Evolutionary conservation across 2,888 invertebrate species (phyloP).

Genomic region (Pterobdella sp.): DNA sequence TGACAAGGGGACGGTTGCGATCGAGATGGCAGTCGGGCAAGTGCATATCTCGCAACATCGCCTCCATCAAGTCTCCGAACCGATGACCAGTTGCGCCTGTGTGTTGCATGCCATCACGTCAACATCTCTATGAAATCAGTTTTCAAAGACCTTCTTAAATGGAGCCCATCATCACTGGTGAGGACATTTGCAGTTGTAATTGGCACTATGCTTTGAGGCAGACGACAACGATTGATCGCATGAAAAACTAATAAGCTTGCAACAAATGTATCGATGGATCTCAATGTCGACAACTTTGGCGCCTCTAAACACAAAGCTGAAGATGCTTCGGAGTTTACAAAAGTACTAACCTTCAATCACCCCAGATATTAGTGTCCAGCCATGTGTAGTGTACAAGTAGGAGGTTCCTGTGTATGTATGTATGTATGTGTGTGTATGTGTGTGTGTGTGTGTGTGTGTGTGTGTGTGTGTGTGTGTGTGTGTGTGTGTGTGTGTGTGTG

Average conservation of each 20-base stretch:
- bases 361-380: background rate
- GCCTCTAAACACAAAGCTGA: too few relatives aligned
- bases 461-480: conserved; percentile 11
- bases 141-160: too few relatives aligned
- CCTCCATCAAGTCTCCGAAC: conserved; percentile 43
- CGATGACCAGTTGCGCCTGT: conserved; percentile 45
- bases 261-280: too few relatives aligned
- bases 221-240: too few relatives aligned
- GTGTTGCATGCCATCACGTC: too few relatives aligned
- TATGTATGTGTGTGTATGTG: background rate
- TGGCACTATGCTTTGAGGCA: too few relatives aligned
- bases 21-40: conserved; percentile 56
- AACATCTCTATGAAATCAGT: too few relatives aligned
- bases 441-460: background rate
- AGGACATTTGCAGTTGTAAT: too few relatives aligned
- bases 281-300: too few relatives aligned
- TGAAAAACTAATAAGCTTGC: too few relatives aligned
- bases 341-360: background rate
- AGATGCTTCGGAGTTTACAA: too few relatives aligned
- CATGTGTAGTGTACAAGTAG: background rate
- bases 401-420: background rate
- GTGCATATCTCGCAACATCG: conserved; percentile 53
- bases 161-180: too few relatives aligned
- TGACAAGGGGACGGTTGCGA: conserved; percentile 53
- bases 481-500: background rate